Evolutionary conservation across 2,113 vertebrate species (phyloP), one percentile per base, ranked within the genome.

Genomic region (Nothobranchius furzeri): DNA sequence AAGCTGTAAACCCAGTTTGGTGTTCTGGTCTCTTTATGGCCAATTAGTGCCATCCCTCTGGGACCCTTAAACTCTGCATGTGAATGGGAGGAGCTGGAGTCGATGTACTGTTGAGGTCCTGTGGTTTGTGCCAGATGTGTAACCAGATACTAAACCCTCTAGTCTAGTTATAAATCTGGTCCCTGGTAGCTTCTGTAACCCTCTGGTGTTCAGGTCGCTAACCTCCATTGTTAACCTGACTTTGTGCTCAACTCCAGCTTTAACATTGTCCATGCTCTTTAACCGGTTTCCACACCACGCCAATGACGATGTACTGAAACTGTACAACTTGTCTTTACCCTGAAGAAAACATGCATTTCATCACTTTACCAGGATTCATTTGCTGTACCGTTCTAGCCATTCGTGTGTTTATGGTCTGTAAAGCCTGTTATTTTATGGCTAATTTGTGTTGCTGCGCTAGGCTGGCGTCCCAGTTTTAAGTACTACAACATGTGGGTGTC

Each of bases 401-500:
- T 13, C 8, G 6, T 54, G 24, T 20, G 15, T 47, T 30, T 63
- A n/a, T 25, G 11, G 15, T 48, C 10, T 30, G 10, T 64, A 9
- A 2, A 40, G 30, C 35, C 7, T 52, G 6, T 17, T 17, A 1
- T 53, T 42, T 9, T 37, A 6, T 84, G 35, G 88, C 66, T 48
- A n/a, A 24, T 48, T 42, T 55, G 43, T 12, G 0, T 74, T 6
- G 24, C 4, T 35, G 43, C 59, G 64, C 3, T 54, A 99, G 98
- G 98, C 24, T 99, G 98, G 98, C 95, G 98, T 10, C 98, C 98
- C 81, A 97, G 96, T 79, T 99, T 99, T 89, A 98, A 96, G 60
- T 99, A 97, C 87, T 99, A 99, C 92, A 99, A 99, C 84, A 99
- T 98, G 96, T 99, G 98, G 98, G 95, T 96, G 74, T 98, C 98